These are phyloP conservation scores for Leucoptera coffeella DNA, from an alignment of 2,888 invertebrate species.

Conservation along the genomic window DNA sequence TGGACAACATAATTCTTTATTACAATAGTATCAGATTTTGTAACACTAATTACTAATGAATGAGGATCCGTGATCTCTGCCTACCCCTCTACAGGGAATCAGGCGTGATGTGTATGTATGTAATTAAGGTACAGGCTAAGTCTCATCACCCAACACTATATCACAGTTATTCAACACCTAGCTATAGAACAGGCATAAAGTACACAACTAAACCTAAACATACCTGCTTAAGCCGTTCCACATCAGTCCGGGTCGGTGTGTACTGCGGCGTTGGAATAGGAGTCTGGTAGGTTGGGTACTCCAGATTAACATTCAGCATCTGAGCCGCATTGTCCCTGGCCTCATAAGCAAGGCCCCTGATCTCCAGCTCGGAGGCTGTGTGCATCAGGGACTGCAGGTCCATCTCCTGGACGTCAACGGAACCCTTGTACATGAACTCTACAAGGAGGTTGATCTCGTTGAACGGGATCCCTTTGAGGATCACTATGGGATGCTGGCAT, in stretches of 20 bases:
- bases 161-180: too few species aligned
- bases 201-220: too few species aligned
- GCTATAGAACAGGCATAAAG: too few species aligned
- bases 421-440: constrained; percentile 68
- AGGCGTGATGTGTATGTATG: too few species aligned
- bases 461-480: constrained; percentile 60
- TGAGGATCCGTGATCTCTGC: too few species aligned
- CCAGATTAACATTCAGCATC: constrained; percentile 45
- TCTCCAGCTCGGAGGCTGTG: constrained; percentile 62
- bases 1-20: too few species aligned
- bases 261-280: background rate
- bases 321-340: constrained; percentile 52
- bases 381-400: constrained; percentile 59
- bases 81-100: too few species aligned
- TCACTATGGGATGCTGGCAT: constrained; percentile 67
- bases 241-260: constrained; percentile 25
- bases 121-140: too few species aligned
- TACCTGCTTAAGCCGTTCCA: constrained; percentile 43
- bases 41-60: too few species aligned
- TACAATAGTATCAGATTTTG: too few species aligned
- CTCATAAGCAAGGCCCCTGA: constrained; percentile 58
- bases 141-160: too few species aligned
- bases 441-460: constrained; percentile 61
- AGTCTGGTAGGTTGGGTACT: constrained; percentile 31
- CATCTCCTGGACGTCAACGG: constrained; percentile 59